Base-by-base conservation (phyloP, 2,888 invertebrate genomes). In the Apomyelois bistriatella region DNA sequence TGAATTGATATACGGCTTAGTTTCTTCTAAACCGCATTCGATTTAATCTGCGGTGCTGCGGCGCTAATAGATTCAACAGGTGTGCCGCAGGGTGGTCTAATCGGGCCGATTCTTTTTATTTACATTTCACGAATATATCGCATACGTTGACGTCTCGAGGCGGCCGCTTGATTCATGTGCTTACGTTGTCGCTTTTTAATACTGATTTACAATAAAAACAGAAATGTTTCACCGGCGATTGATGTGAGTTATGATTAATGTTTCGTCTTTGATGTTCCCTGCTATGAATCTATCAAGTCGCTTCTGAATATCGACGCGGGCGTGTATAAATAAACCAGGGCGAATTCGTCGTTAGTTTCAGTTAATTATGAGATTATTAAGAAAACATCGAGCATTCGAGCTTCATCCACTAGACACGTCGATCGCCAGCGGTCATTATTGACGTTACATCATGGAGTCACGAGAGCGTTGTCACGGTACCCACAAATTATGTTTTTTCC, bases 191-290 rank as follows among this genome's bases (percentile, higher is more conserved):
- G 80, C 87, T 84, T 87, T 89, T 88, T 88, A 88, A 89, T 88
- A 85, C 88, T 85, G 87, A 88, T 90, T 87, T 85, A 89, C 88
- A 89, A 89, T 88, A 89, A 90, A 90, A 89, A 86, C 85, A 85
- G 80, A 81, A 82, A 76, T 76, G 84, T 82, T 81, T 77, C 81
- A 82, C 79, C 79, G 82, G 85, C 87, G 87, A 89, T 89, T 87
- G 88, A 88, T 89, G 88, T 85, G 82, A 84, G 87, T 89, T 90
- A 90, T 90, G 89, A 90, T 89, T 89, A 86, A 90, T 89, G 87
- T 76, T 62, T 65, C 72, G 75, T 77, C 88, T 90, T 90, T 90
- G 90, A 90, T 89, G 86, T 89, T 79, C 72, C 69, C 82, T 82
- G 88, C 86, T 87, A 87, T 88, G 90, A 88, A 89, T 88, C 89